Evolutionary conservation across 2,113 vertebrate genomes (phyloP), one percentile per base, ranked within the genome.

Genomic region (Brachypteracias leptosomus): DNA sequence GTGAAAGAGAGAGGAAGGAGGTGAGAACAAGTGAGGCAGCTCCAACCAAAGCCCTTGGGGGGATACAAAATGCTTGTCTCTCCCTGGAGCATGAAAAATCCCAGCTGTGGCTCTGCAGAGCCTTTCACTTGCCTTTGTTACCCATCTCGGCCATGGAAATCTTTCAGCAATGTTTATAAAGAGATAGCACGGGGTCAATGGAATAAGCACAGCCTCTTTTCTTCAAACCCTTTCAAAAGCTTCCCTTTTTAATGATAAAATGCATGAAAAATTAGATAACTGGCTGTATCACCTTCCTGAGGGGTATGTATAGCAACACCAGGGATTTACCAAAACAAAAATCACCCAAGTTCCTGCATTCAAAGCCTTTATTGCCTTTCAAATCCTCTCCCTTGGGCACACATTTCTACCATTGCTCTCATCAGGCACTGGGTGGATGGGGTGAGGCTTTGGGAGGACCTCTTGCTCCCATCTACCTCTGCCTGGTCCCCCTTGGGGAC

Each of bases 21-120:
- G 12, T 35, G 61, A 49, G 26, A 87, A 55, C 33, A 77, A 83
- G 18, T 3, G 2, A 1, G 28, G 47, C 65, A 71, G 55, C 73
- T 80, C 61, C 68, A 81, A 35, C 62, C 38, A 44, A 67, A 90
- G 58, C 17, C 76, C 57, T 80, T 12, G 2, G 24, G 61, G 61
- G 36, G 44, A 49, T 78, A 35, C 2, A 0, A 25, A 55, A 72
- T 59, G 54, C 76, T 87, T 16, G 0, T 49, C 35, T 77, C 57
- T 77, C 61, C 79, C 35, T 20, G 47, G 52, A 81, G 86, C 86
- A 93, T 87, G 84, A 86, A 95, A 90, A 95, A 57, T 78, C 76
- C 80, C 73, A 90, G 81, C 84, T 75, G 80, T 84, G 88, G 63
- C 63, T 91, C 49, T 51, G 46, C 88, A 52, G 22, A 86, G 70